These are phyloP conservation scores for Isaurus tuberculatus DNA, from an alignment of 92 coral and sea anemone species.

Conservation along the genomic window DNA sequence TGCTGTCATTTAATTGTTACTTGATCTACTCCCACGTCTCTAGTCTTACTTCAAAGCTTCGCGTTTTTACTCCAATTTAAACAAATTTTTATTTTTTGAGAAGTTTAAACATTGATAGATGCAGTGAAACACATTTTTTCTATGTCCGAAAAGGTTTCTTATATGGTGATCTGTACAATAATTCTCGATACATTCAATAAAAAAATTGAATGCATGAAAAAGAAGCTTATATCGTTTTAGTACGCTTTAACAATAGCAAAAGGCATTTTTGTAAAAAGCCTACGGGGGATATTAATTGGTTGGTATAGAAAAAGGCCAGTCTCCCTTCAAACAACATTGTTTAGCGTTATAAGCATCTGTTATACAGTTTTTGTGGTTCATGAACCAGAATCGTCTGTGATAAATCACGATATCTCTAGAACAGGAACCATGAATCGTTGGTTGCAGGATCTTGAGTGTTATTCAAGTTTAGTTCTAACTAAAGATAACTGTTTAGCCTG, in stretches of 20 bases:
- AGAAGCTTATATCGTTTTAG: not conserved
- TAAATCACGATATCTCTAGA: too few species aligned
- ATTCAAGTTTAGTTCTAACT: slow-evolving; percentile 4
- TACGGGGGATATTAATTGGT: not conserved
- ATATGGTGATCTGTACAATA: not conserved
- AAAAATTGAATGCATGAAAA: not conserved
- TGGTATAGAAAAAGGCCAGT: not conserved
- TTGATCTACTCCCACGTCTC: not conserved
- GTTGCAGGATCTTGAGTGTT: not conserved
- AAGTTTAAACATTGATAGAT: not conserved
- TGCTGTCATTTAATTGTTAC: not conserved
- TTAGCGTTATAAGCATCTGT: not conserved
- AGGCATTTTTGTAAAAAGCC: not conserved
- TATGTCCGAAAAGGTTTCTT: not conserved
- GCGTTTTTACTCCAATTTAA: not conserved
- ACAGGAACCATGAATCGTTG: not conserved
- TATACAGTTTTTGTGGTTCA: not conserved
- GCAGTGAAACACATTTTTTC: not conserved
- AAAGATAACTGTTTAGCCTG: slow-evolving; percentile 14
- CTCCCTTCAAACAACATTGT: not conserved
- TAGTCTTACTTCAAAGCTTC: not conserved
- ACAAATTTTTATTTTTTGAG: not conserved
- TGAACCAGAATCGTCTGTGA: too few species aligned
- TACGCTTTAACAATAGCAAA: not conserved
- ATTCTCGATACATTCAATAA: not conserved